Evolutionary conservation across 2,113 vertebrate species (phyloP).

Genomic region (Eonycteris spelaea): DNA sequence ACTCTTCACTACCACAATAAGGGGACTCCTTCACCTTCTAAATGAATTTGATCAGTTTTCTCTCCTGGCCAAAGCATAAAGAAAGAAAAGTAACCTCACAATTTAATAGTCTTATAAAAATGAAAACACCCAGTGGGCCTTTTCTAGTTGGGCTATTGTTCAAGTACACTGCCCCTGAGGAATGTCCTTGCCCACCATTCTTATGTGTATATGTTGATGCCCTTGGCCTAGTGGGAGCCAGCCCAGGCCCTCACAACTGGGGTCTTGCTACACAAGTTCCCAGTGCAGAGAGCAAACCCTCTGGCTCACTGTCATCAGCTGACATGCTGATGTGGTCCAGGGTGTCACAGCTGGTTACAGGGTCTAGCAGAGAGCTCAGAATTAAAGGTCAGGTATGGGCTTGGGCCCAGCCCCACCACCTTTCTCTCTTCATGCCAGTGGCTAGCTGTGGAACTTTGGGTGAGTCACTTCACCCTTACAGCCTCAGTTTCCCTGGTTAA

Average conservation of each 20-base stretch:
- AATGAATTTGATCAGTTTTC: not conserved
- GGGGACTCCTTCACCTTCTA: not conserved
- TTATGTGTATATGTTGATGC: not conserved
- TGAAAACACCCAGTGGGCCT: not conserved
- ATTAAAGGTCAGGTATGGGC: not conserved
- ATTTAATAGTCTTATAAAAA: not conserved
- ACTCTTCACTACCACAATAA: not conserved
- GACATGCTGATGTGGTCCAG: not conserved
- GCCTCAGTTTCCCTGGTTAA: not conserved
- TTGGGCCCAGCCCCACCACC: not conserved
- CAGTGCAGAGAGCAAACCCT: not conserved
- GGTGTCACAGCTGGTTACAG: not conserved
- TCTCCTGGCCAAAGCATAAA: constrained; percentile 20
- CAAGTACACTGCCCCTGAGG: not conserved
- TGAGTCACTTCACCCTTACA: not conserved
- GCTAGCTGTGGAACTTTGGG: not conserved
- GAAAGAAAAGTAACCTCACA: constrained; percentile 1
- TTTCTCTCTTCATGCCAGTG: not conserved
- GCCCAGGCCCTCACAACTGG: not conserved
- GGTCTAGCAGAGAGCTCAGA: not conserved
- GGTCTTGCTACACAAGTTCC: not conserved
- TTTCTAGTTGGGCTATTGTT: not conserved
- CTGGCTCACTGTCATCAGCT: not conserved
- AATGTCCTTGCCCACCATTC: not conserved
- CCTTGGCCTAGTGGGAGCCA: not conserved